phyloP scores from a whole-genome alignment of 2,888 invertebrate species.

The Lampropteryx suffumata region DNA sequence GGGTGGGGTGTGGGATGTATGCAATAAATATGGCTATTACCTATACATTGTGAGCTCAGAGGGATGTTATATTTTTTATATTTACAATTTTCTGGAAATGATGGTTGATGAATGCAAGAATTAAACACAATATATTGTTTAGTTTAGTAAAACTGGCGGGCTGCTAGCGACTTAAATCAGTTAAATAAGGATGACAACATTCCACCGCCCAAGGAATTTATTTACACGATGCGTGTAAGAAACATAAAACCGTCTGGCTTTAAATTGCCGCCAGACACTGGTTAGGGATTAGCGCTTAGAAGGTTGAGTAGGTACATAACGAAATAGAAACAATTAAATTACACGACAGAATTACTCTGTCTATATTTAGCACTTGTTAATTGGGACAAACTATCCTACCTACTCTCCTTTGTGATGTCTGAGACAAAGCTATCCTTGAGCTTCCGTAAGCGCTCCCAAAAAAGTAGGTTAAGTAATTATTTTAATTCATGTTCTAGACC shows the following conservation, averaged over 20 bases:
- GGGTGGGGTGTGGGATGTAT: too few relatives aligned
- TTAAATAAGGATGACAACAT: constrained; percentile 26
- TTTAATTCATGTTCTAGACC: too few relatives aligned
- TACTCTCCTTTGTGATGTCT: constrained; percentile 32
- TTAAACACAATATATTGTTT: neutral
- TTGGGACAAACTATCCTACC: constrained; percentile 28
- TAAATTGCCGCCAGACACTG: constrained; percentile 60
- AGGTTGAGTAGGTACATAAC: constrained; percentile 49
- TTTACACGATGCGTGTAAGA: constrained; percentile 45
- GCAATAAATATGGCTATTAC: too few relatives aligned
- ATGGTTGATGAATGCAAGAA: neutral
- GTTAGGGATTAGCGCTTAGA: constrained; percentile 43
- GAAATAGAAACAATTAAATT: constrained; percentile 52
- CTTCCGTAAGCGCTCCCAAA: constrained; percentile 4
- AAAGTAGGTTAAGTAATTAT: neutral
- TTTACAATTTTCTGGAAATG: too few relatives aligned
- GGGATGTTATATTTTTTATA: too few relatives aligned
- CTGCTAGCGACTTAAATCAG: constrained; percentile 5
- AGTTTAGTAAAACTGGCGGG: neutral
- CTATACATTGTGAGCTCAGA: too few relatives aligned
- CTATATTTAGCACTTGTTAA: constrained; percentile 49
- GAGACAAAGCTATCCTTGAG: constrained; percentile 34
- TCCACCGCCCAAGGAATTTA: constrained; percentile 38
- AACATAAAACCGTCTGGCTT: constrained; percentile 64
- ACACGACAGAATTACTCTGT: constrained; percentile 37